Base-by-base conservation (phyloP, 2,888 invertebrate species). In the Drosophila falleni region DNA sequence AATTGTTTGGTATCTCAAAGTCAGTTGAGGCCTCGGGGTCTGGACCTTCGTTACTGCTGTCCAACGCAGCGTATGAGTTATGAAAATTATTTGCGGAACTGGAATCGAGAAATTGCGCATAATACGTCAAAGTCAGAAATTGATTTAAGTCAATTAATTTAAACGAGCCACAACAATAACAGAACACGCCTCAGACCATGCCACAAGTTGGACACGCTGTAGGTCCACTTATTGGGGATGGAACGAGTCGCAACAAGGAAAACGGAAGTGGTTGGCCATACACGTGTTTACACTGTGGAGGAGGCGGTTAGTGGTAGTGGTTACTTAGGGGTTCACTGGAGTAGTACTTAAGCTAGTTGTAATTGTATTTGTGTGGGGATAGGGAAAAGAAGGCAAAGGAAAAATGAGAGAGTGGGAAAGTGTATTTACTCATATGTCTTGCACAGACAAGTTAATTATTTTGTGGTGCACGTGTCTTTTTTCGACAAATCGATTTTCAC, bases 71-170 rank as follows among this genome's bases (percentile, higher is more conserved):
- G 88, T 76, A 69, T 85, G 80, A 87, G 88, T 89, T 89, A 88
- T 89, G 86, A 85, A 89, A 85, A 79, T 74, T 71, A 72, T 79
- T 81, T 72, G 60, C 86, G 69, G 69, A 67, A 81, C 50, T 85
- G 81, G 51, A 82, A 61, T 53, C 53, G 72, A 66, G 74, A 70
- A 84, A 87, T 85, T 58, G 82, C 66, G 74, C 66, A 71, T 64
- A 75, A 85, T 88, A 89, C 87, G 89, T 86, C 85, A 89, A 88
- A 89, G 90, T 87, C 90, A 88, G 87, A 86, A 89, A 87, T 90
- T 87, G 87, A 90, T 87, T 89, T 80, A 87, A 90, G 90, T 78
- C 87, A 87, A 87, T 87, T 87, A 89, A 90, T 90, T 90, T 87
- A 80, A 88, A 86, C 83, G 73, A 86, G 64, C 80, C 66, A 69